Percentiles rank a stretch among this genome's conserved stretches.
Conservation (phyloP, 2,888 invertebrate genomes). For the Galeruca laticollis region DNA sequence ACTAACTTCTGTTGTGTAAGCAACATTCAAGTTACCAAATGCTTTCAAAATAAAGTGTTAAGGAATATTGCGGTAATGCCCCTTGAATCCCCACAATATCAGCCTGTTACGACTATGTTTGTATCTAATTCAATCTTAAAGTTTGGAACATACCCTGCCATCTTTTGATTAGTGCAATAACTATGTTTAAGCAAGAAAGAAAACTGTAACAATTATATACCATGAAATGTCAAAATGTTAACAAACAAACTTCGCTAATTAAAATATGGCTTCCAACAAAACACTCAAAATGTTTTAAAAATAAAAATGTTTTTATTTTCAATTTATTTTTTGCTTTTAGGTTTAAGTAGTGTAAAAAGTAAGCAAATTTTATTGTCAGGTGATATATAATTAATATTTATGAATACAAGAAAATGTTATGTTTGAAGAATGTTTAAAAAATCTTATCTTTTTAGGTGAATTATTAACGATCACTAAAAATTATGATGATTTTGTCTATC, state of each 20-base stretch:
- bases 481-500: constrained; percentile 58
- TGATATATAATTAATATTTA: not conserved
- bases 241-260: constrained; percentile 16
- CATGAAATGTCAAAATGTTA: not conserved
- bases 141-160: no score
- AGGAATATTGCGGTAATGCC: no score
- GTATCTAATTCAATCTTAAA: no score
- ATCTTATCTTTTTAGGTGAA: constrained; percentile 52
- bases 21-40: no score
- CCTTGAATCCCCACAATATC: no score
- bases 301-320: constrained; percentile 43
- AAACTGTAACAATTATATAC: not conserved
- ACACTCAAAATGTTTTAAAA: constrained; percentile 48
- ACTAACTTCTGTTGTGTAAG: no score
- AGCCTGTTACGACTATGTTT: no score
- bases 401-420: constrained; percentile 29
- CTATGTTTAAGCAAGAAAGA: not conserved
- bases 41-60: no score
- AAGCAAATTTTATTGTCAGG: constrained; percentile 37
- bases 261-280: constrained; percentile 51
- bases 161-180: no score
- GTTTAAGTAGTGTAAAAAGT: constrained; percentile 49
- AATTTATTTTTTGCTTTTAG: constrained; percentile 51
- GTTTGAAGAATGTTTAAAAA: constrained; percentile 14
- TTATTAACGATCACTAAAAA: constrained; percentile 61